Evolutionary conservation across 2,888 invertebrate species (phyloP), one percentile per base, ranked within the genome.

Genomic region (Rhamphomyia laevipes): DNA sequence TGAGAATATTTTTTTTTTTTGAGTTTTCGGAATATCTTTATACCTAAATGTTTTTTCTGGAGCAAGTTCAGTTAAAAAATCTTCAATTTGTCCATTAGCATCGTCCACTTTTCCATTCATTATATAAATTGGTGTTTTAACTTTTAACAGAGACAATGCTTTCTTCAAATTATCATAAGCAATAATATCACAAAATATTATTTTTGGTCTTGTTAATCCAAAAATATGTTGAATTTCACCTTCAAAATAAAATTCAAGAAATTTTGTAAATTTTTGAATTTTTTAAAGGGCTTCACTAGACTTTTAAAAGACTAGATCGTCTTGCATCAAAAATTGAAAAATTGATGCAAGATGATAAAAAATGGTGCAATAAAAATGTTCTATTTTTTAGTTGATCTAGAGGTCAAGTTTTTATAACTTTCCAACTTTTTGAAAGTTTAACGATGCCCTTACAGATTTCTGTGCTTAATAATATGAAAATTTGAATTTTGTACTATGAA

Each of bases 141-240:
- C 56, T 2, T 50, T 42, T 42, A 68, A 23, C 31, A 59, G 57
- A 2, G 52, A 35, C 3, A 60, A 56, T 3, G 60, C 61, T 1
- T 53, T 53, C 10, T 51, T 49, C 1, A 66, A 56, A 7, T 51
- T 58, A 2, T 56, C 52, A 46, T 64, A 67, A 47, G 59, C 52
- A 1, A 49, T 49, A 3, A 61, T 63, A 56, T 68, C 68, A 49
- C 68, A 70, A 46, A 70, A 68, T 35, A 70, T 63, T 6, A 69
- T 38, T 16, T 62, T 61, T 0, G 69, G 69, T 11, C 62, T 61
- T 3, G 67, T 66, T 40, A 61, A 59, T 44, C 57, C 58, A 42
- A 65, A 66, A 27, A 65, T 57, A 44, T 67, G 63, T 48, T 59
- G 61, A 7, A 70, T 59, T 17, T 58, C 64, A 38, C 56, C 62